These are phyloP conservation scores for Clanis bilineata DNA, from an alignment of 2,888 invertebrate species.

Conservation along the genomic window DNA sequence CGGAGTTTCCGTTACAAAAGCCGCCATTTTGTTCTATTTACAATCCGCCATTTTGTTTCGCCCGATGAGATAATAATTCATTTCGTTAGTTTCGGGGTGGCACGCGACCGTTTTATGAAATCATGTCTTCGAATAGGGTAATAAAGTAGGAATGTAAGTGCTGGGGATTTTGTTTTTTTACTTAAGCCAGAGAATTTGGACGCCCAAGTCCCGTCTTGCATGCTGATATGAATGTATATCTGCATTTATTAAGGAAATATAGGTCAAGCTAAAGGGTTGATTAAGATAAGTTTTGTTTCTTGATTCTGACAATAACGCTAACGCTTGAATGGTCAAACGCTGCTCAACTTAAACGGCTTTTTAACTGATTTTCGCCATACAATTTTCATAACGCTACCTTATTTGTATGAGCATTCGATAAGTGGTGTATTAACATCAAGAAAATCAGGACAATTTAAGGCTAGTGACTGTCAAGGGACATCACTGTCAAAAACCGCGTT, in stretches of 20 bases:
- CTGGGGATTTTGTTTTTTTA: neutral
- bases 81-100: neutral
- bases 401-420: no score
- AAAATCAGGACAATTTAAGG: no score
- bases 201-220: neutral
- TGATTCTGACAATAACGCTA: no score
- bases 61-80: conserved; percentile 13
- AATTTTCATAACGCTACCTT: no score
- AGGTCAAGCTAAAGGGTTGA: neutral
- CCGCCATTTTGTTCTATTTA: conserved; percentile 11
- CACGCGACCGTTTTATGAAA: conserved; percentile 11
- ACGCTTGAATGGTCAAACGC: no score
- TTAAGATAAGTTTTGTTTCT: no score
- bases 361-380: no score
- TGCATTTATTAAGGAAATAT: neutral
- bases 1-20: conserved; percentile 14
- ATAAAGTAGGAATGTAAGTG: neutral
- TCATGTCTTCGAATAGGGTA: neutral
- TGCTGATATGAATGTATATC: neutral
- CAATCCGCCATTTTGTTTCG: conserved; percentile 17
- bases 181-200: neutral
- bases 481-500: no score
- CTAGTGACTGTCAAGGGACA: no score
- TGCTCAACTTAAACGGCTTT: no score
- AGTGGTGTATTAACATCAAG: no score